phyloP scores from a whole-genome alignment of 1,140 invertebrate species.

The Drosophila erecta region DNA sequence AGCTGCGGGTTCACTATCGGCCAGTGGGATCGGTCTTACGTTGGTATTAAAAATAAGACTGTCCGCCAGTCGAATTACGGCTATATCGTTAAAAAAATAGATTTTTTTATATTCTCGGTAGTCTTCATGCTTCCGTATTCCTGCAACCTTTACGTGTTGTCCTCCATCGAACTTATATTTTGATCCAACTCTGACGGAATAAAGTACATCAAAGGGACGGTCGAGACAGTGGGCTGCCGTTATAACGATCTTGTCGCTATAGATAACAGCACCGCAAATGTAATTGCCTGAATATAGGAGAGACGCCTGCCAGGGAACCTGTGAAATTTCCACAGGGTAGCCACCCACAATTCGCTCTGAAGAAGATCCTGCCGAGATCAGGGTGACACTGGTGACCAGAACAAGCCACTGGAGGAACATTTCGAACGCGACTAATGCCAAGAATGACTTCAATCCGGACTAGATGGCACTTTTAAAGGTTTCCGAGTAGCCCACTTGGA shows the following conservation, averaged over 20 bases:
- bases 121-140: not conserved
- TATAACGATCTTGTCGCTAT: constrained; percentile 8
- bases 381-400: not conserved
- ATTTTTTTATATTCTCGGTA: no score
- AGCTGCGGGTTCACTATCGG: not conserved
- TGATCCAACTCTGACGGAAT: constrained; percentile 14
- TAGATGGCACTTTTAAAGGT: not conserved
- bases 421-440: not conserved
- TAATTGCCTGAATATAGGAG: not conserved
- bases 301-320: constrained; percentile 13
- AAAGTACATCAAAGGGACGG: no score
- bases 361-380: not conserved
- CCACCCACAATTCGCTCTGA: constrained; percentile 11
- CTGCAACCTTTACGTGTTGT: not conserved
- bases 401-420: constrained; percentile 8
- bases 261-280: constrained; percentile 8
- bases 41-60: not conserved
- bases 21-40: constrained; percentile 30
- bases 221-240: constrained; percentile 16
- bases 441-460: not conserved
- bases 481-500: no score
- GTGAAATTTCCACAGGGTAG: constrained; percentile 1
- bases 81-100: constrained; percentile 45
- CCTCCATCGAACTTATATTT: not conserved
- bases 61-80: constrained; percentile 36